Evolutionary conservation across 2,113 vertebrate genomes (phyloP), one percentile per base, ranked within the genome.

Genomic region (Zosterops lateralis): DNA sequence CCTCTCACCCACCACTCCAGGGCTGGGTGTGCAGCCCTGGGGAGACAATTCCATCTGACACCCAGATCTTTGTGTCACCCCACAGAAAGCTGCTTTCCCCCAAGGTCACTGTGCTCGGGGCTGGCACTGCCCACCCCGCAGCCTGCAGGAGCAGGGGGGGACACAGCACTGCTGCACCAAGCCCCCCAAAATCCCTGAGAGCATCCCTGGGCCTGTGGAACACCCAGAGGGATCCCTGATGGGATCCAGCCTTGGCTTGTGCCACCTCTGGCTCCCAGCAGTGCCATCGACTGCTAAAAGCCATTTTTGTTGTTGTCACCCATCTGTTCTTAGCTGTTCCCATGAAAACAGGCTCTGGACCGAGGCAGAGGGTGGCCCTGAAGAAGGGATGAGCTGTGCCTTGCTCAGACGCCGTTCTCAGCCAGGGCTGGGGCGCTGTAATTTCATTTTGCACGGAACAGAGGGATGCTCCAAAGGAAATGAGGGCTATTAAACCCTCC

Each of bases 1-100:
- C 24, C 66, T 3, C 25, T 3, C 34, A 6, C 26, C 29, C 53
- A 6, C 26, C 64, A 17, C 26, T 11, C 12, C 50, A 0, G 13
- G 20, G 45, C 44, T 45, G 44, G 20, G 8, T 20, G 48, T 24
- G 11, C 17, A 11, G n/a, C 24, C 51, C 1, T 1, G 50, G 20
- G 1, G 21, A 8, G 61, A 36, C 3, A 38, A 12, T 38, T 38
- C 38, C 38, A 38, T 14, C 4, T 3, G 4, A 0, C 24, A 0
- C 25, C 4, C 2, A 4, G 17, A 13, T 10, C 31, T 17, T 7
- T 2, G 48, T 11, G 1, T 8, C 66, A 1, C 8, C 0, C 14
- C 82, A 0, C 44, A 3, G 14, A 4, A 64, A 87, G 48, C 47
- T 22, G 76, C 6, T 0, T 32, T 51, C 58, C 66, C 1, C 47